Base-by-base conservation (phyloP, 2,113 vertebrate genomes). In the Protobothrops flavoviridis region DNA sequence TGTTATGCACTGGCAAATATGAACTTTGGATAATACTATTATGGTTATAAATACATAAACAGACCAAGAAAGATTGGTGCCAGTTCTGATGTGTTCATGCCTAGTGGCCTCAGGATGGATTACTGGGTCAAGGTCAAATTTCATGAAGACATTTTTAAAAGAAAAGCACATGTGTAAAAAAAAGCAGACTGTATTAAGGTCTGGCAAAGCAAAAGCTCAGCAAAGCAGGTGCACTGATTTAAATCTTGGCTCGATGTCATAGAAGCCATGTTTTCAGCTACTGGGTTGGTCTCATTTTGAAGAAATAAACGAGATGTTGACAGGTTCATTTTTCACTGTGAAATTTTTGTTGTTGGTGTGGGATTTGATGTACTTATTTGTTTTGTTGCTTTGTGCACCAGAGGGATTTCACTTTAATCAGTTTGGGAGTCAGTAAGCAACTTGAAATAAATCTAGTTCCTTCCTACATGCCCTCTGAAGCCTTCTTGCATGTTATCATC, bases 21-120 rank as follows among this genome's bases (percentile, higher is more conserved):
- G 90, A 91, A 92, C 10, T 87, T 90, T 86, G 91, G 88, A 43
- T 91, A 92, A 56, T 81, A 56, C 59, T 93, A 43, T 87, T 95
- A 39, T 93, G 89, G n/a, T 87, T 50, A 64, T 10, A 96, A 95
- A 95, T 45, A 59, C 0, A 92, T 88, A 90, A 92, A 50, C 86
- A 91, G 92, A 85, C 6, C 23, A 1, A 29, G 89, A 90, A 81
- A 88, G 33, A 91, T 39, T 55, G 17, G 92, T 21, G 43, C 0
- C 93, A 56, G 91, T 93, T 93, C 64, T 91, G 5, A 88, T 8
- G 59, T 56, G 69, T 11, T 93, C 39, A 50, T 87, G 91, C 91
- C 88, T 0, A 3, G 69, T 87, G 39, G 92, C 91, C 94, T 93
- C 89, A 43, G 57, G 24, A 57, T 0, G 69, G 23, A 11, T 12